A percentile compares a stretch with the other conserved stretches of the same genome.
Conservation (phyloP, 1,140 invertebrate genomes). For the Rhyacophila brunnea region DNA sequence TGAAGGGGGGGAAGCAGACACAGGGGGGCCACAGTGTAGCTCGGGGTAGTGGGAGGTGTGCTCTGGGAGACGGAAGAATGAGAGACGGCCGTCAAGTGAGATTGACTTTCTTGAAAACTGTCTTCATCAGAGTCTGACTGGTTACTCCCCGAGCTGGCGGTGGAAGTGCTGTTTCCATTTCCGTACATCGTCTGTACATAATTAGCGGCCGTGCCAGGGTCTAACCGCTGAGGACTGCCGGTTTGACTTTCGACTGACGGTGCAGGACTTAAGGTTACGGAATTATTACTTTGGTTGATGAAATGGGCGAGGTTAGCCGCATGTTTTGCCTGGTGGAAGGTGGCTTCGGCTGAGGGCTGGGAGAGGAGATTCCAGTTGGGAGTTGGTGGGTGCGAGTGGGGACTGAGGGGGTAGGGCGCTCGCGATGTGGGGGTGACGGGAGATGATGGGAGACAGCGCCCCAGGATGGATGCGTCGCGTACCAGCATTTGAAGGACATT, state of each 20-base stretch:
- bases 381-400: conserved; percentile 74
- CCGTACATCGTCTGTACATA: conserved; percentile 69
- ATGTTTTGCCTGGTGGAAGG: conserved; percentile 57
- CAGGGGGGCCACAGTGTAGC: conserved; percentile 46
- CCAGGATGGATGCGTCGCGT: conserved; percentile 72
- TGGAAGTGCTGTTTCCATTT: conserved; percentile 24
- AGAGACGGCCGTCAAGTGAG: conserved; percentile 43
- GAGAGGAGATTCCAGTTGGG: conserved; percentile 70
- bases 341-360: conserved; percentile 60
- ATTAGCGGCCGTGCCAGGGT: conserved; percentile 77
- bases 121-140: conserved; percentile 78
- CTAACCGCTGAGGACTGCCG: conserved; percentile 76
- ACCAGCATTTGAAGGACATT: conserved; percentile 89
- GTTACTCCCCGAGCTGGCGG: conserved; percentile 62
- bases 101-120: conserved; percentile 43
- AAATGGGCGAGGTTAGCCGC: conserved; percentile 66
- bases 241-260: conserved; percentile 85
- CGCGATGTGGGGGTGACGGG: conserved; percentile 80
- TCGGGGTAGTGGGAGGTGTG: conserved; percentile 65
- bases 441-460: conserved; percentile 75
- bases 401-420: conserved; percentile 72
- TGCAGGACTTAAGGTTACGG: conserved; percentile 85
- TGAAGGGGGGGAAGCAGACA: conserved; percentile 46
- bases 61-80: conserved; percentile 44
- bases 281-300: conserved; percentile 71